Base-by-base conservation (phyloP, 1,140 invertebrate species). In the Sinella curviseta region DNA sequence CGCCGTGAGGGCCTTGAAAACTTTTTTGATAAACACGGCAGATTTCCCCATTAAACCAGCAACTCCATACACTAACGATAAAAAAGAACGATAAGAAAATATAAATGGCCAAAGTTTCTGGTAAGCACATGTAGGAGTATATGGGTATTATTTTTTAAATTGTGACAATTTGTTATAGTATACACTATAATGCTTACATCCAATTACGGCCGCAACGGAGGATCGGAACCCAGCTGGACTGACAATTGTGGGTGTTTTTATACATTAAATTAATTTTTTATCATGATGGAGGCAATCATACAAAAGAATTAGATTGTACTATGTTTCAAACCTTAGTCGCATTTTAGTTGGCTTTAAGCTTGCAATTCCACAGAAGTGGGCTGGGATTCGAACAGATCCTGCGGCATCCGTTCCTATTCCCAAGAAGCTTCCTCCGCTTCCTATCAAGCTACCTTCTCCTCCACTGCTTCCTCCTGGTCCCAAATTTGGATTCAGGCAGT, bases 401-500 rank as follows among this genome's bases (percentile, higher is more conserved):
- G 34, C 76, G 74, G 89, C 88, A 83, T 89, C 89, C 30, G 86
- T 87, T 4, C 89, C 89, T 55, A 89, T 83, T 28, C 86, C 86
- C 54, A 87, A 35, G 0, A 83, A 54, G 0, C 85, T 85, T n/a
- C 85, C 86, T 39, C 85, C 84, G 16, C 26, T 73, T 26, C 48
- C 85, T 54, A 86, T 85, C n/a, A 87, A 79, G 31, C 83, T 81
- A 3, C 78, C 84, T 83, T 86, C 85, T 28, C 85, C 85, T n/a
- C 84, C 83, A 26, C 78, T 80, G 14, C 81, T 82, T 8, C 85
- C 85, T 20, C 85, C 84, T 0, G 85, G 85, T 24, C 48, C 48
- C 16, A 84, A 55, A 36, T 76, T 34, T 1, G 39, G 48, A 77
- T 84, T 80, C 0, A 80, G 39, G 54, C 55, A 74, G 82, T 85